phyloP scores from a whole-genome alignment of 2,888 invertebrate genomes.

The Ochropleura plecta region DNA sequence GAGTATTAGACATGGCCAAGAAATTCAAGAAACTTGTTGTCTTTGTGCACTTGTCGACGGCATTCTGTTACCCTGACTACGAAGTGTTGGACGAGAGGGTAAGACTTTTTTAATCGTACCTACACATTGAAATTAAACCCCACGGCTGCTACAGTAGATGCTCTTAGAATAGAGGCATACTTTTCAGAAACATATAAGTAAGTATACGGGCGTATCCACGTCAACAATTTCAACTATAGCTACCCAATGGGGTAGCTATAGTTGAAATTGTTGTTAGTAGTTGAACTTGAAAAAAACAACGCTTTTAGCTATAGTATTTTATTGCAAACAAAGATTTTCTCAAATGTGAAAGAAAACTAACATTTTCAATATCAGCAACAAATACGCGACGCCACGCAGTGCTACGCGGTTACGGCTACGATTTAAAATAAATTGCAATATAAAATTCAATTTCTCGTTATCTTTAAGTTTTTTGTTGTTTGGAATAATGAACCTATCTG shows the following conservation, averaged over 20 bases:
- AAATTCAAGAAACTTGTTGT: constrained; percentile 93
- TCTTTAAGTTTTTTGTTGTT: background rate
- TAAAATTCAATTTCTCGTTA: background rate
- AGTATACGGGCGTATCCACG: background rate
- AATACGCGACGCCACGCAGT: background rate
- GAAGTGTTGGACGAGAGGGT: constrained; percentile 85
- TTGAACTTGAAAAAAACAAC: background rate
- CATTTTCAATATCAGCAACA: background rate
- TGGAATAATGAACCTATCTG: too few relatives aligned
- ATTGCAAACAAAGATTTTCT: background rate
- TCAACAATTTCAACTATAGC: too few relatives aligned
- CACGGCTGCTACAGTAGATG: too few relatives aligned
- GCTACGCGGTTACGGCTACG: constrained; percentile 9
- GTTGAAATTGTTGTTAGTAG: background rate
- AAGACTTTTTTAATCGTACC: constrained; percentile 29
- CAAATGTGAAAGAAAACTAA: background rate
- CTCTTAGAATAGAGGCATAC: background rate
- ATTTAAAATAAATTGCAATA: background rate
- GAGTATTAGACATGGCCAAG: constrained; percentile 94
- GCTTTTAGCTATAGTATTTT: background rate
- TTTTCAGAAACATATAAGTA: background rate
- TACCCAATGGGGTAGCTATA: background rate
- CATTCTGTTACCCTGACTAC: constrained; percentile 98
- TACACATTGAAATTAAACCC: background rate
- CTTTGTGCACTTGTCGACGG: constrained; percentile 97